phyloP scores from a whole-genome alignment of 2,113 vertebrate genomes.

The Miniopterus natalensis region DNA sequence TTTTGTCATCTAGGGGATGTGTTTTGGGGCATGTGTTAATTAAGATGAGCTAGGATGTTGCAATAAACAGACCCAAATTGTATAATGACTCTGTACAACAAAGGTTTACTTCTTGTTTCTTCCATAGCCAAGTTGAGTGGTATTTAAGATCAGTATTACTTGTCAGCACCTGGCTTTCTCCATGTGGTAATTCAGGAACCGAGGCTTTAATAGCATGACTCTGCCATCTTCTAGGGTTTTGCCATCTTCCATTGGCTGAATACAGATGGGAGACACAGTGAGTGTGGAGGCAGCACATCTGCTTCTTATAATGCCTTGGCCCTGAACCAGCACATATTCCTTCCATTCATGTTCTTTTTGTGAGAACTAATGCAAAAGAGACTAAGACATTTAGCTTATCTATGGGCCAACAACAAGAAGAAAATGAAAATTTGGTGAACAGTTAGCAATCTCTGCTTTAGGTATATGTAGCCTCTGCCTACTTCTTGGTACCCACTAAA shows the following conservation, averaged over 20 bases:
- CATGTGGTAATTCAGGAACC: background rate
- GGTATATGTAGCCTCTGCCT: background rate
- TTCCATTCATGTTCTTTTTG: background rate
- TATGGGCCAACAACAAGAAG: background rate
- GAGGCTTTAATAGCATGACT: background rate
- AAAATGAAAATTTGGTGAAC: background rate
- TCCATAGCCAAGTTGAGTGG: background rate
- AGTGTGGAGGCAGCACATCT: background rate
- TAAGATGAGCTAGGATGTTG: background rate
- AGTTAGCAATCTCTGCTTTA: background rate
- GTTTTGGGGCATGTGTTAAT: background rate
- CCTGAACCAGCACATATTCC: background rate
- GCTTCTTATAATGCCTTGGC: background rate
- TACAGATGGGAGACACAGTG: background rate
- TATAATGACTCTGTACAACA: background rate
- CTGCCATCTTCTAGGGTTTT: background rate
- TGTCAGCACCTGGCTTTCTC: background rate
- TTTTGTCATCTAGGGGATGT: background rate
- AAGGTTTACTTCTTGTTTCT: background rate
- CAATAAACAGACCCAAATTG: background rate
- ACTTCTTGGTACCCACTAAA: background rate
- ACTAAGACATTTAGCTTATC: background rate
- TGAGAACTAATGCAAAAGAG: background rate
- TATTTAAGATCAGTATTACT: background rate
- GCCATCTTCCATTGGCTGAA: background rate